A percentile compares a stretch with the other conserved stretches of the same genome.
phyloP scores from a whole-genome alignment of 2,113 vertebrate genomes.

The Archilochus colubris region DNA sequence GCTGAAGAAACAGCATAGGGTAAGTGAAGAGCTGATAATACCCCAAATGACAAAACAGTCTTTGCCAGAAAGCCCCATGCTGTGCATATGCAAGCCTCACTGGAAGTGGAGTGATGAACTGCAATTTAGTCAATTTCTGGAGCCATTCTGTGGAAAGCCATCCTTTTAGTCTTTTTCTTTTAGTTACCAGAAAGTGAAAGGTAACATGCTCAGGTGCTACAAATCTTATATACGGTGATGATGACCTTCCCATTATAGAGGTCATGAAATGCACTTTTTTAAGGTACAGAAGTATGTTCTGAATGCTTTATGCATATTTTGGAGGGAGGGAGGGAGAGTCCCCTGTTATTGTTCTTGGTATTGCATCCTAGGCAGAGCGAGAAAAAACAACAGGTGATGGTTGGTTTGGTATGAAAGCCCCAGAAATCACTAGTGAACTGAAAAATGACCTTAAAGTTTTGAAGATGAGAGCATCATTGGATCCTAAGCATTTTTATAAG shows the following conservation, averaged over 20 bases:
- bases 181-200: neutral
- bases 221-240: neutral
- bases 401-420: conserved; percentile 98
- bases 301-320: neutral
- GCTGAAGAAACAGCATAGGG: conserved; percentile 86
- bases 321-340: neutral
- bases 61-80: neutral
- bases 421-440: conserved; percentile 89
- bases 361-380: conserved; percentile 82
- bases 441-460: conserved; percentile 90
- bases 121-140: neutral
- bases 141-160: neutral
- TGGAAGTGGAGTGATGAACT: neutral
- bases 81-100: neutral
- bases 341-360: neutral
- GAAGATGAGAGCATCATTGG: conserved; percentile 91
- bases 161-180: neutral
- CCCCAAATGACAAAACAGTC: neutral
- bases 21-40: conserved; percentile 65
- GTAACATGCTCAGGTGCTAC: neutral
- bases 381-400: conserved; percentile 87
- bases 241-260: neutral
- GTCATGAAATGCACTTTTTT: neutral
- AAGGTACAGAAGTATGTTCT: neutral
- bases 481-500: conserved; percentile 97